Percentiles rank a stretch among this genome's conserved stretches.
These are phyloP conservation scores for Xenopus petersii DNA, from an alignment of 2,797 vertebrate genomes.

Conservation along the genomic window DNA sequence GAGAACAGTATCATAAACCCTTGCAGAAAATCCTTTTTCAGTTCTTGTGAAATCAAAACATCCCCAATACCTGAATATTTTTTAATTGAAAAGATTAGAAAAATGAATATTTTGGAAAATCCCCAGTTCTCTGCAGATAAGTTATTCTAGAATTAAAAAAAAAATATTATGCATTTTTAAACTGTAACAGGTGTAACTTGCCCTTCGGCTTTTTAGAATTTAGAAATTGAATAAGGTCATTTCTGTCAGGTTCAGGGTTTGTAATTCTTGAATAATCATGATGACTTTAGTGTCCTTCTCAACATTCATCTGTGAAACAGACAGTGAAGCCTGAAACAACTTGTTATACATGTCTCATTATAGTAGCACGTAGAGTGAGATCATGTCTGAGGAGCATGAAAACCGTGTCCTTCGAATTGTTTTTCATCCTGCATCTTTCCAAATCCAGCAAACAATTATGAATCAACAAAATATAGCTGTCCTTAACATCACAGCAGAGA, in stretches of 20 bases:
- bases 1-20: too few relatives aligned
- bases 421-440: constrained; percentile 21
- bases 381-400: not conserved
- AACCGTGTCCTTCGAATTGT: not conserved
- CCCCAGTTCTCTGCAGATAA: too few relatives aligned
- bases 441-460: constrained; percentile 9
- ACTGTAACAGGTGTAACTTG: too few relatives aligned
- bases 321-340: not conserved
- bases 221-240: not conserved
- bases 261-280: not conserved
- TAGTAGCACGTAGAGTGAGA: constrained; percentile 12
- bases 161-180: too few relatives aligned
- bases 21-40: too few relatives aligned
- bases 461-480: constrained; percentile 3
- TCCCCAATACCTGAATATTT: too few relatives aligned
- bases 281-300: not conserved
- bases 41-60: too few relatives aligned
- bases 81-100: too few relatives aligned
- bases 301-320: not conserved
- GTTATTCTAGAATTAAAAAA: too few relatives aligned
- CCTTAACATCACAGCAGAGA: too few relatives aligned
- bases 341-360: constrained; percentile 1
- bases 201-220: not conserved
- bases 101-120: too few relatives aligned
- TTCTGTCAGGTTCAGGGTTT: not conserved